Evolutionary conservation across 2,888 invertebrate genomes (phyloP), one percentile per base, ranked within the genome.

Genomic region (Drosophila melanosoma): DNA sequence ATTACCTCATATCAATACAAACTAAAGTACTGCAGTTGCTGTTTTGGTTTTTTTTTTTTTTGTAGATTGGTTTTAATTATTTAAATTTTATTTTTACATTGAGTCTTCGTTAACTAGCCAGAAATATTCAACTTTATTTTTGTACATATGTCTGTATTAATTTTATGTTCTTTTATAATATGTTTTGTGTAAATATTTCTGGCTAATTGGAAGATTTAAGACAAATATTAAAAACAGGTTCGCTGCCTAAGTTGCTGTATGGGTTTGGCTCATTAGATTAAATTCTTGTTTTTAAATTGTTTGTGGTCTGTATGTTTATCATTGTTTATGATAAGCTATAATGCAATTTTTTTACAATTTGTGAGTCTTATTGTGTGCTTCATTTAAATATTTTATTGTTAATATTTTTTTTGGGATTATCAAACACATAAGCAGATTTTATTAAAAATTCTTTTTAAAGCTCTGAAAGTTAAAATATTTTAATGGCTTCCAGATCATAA

Each of bases 1-100:
- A 74, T 81, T 74, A 65, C 59, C 67, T 64, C 82, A 87, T 74
- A 82, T 78, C 79, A 82, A 82, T 87, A 77, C 76, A 72, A 83
- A 74, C 68, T 74, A 59, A 32, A 23, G 29, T 35, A 56, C 54
- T 74, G 56, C 68, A 69, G 59, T 70, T 70, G 76, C 57, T 54
- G 69, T 69, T 45, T 26, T 45, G 3, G 67, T 74, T 81, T 81
- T 69, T 69, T 76, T 63, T 65, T 17, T 26, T 38, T n/a, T n/a
- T 38, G 38, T 52, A 12, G 32, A 40, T 35, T 32, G 53, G 42
- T 68, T 59, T 51, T 33, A 38, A 65, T 65, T 54, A 65, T 48
- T 20, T 69, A 40, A 68, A 20, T 48, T 35, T 71, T n/a, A 62
- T 20, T 52, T 53, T 36, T 51, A 67, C 58, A 58, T 42, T 61